These are phyloP conservation scores for Tyrophagus putrescentiae DNA, from an alignment of 1,140 invertebrate genomes.

Conservation along the genomic window DNA sequence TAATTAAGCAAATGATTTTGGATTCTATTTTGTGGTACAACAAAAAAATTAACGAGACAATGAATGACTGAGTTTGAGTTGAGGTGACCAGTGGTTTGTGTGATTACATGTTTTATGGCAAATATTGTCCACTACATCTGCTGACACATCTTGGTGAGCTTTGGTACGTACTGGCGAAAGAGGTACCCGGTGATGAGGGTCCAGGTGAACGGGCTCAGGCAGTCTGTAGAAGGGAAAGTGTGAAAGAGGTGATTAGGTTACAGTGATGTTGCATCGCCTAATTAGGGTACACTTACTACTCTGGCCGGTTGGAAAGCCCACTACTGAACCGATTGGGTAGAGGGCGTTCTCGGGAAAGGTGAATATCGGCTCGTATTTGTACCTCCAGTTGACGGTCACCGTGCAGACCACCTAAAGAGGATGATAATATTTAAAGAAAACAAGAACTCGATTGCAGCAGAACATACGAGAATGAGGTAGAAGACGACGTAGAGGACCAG, in stretches of 20 bases:
- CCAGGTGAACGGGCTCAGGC: conserved; percentile 3
- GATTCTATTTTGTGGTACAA: too few species aligned
- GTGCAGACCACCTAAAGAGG: conserved; percentile 15
- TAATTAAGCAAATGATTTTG: too few species aligned
- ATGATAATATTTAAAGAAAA: conserved; percentile 4
- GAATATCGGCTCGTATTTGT: conserved; percentile 17
- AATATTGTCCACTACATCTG: too few species aligned
- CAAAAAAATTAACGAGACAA: too few species aligned
- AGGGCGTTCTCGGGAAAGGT: conserved; percentile 20
- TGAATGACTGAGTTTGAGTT: too few species aligned
- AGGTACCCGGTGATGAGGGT: conserved; percentile 1
- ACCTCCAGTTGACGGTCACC: conserved; percentile 22
- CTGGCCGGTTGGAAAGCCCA: conserved; percentile 24
- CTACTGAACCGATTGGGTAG: conserved; percentile 22
- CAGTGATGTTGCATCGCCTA: too few species aligned
- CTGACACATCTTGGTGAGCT: too few species aligned
- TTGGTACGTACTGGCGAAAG: too few species aligned
- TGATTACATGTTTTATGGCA: too few species aligned
- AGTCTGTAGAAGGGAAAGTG: background rate
- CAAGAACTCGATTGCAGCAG: background rate
- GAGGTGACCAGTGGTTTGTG: too few species aligned
- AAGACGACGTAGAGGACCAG: conserved; percentile 7
- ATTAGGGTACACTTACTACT: background rate
- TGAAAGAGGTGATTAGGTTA: background rate
- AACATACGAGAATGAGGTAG: conserved; percentile 15